phyloP scores from a whole-genome alignment of 2,888 invertebrate genomes.

The Torymus auratus region DNA sequence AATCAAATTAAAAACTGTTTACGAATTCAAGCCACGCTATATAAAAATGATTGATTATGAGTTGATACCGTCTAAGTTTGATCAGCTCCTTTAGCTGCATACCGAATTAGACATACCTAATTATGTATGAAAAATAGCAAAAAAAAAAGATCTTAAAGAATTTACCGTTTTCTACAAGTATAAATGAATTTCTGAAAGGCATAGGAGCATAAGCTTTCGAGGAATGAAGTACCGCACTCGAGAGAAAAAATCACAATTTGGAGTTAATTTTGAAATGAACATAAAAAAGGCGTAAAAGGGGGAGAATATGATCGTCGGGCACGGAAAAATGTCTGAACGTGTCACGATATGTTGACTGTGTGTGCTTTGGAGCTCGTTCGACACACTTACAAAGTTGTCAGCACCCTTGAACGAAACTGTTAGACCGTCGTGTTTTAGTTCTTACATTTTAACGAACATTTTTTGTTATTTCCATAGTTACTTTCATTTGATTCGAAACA shows the following conservation, averaged over 20 bases:
- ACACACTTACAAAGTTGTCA: slow-evolving; percentile 63
- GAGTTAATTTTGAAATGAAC: slow-evolving; percentile 21
- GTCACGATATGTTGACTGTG: slow-evolving; percentile 52
- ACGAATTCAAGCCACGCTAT: too few species aligned
- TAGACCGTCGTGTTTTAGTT: neutral
- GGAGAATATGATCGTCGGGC: slow-evolving; percentile 34
- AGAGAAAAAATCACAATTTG: too few species aligned
- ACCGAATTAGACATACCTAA: too few species aligned
- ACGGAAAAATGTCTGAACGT: slow-evolving; percentile 35
- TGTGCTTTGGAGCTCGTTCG: slow-evolving; percentile 62
- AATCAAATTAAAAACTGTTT: too few species aligned
- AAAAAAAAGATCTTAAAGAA: too few species aligned
- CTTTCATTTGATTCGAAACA: neutral
- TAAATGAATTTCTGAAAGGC: too few species aligned
- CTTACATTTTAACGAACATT: neutral
- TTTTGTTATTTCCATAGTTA: neutral
- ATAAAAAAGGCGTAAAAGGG: slow-evolving; percentile 24
- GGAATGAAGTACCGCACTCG: too few species aligned
- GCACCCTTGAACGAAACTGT: slow-evolving; percentile 66
- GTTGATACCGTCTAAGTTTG: too few species aligned
- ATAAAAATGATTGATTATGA: too few species aligned
- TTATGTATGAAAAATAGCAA: neutral
- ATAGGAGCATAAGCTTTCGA: too few species aligned
- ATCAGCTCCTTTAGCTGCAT: too few species aligned
- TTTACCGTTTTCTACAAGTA: too few species aligned